Conservation (phyloP, 2,113 vertebrate genomes). For the Anhinga anhinga region DNA sequence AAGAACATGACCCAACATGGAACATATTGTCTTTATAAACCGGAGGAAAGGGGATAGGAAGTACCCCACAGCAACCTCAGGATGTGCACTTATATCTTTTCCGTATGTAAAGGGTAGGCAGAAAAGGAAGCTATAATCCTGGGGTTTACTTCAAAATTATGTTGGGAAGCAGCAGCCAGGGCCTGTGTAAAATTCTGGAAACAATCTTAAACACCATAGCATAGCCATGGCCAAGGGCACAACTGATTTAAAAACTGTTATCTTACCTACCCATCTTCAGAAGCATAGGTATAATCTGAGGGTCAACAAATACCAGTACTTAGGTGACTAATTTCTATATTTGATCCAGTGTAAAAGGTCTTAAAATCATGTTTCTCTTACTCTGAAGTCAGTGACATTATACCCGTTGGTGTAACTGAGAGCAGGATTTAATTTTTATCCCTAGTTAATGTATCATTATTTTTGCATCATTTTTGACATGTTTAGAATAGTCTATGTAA, state of each 20-base stretch:
- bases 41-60: neutral
- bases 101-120: neutral
- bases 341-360: neutral
- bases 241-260: neutral
- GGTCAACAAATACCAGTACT: neutral
- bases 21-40: neutral
- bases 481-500: neutral
- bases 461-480: neutral
- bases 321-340: neutral
- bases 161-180: neutral
- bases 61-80: neutral
- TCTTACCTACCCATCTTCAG: neutral
- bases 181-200: neutral
- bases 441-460: neutral
- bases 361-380: neutral
- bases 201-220: neutral
- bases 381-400: neutral
- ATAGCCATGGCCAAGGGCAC: neutral
- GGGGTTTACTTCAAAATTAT: neutral
- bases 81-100: neutral
- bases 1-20: neutral
- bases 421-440: neutral
- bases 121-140: neutral
- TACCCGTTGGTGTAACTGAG: neutral
- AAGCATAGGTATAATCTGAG: neutral